A percentile compares a stretch with the other conserved stretches of the same genome.
These are phyloP conservation scores for Epizoanthus scotinus DNA, from an alignment of 92 coral and sea anemone genomes.

Conservation along the genomic window DNA sequence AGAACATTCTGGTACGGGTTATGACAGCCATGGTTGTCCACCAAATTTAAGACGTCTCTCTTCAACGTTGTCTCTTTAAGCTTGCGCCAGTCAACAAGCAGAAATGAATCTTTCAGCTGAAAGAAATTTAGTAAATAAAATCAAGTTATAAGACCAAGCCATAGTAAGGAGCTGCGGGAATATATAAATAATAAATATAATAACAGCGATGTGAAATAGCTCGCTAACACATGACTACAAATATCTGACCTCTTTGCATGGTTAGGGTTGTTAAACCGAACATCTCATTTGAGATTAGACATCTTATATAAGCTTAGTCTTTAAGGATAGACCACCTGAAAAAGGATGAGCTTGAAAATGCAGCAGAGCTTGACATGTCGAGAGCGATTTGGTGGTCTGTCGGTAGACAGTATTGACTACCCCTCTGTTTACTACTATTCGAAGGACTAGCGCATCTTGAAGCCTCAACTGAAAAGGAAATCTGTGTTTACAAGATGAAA, in stretches of 20 bases:
- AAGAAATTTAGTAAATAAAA: conserved; percentile 11
- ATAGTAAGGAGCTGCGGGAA: neutral
- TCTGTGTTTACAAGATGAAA: neutral
- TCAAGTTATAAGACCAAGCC: conserved; percentile 16
- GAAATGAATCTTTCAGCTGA: conserved; percentile 15
- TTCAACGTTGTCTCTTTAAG: neutral
- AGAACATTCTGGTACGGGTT: neutral
- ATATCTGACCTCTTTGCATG: neutral
- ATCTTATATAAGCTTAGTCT: too few relatives aligned
- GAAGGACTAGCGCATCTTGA: neutral
- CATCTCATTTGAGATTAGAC: too few relatives aligned
- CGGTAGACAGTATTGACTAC: neutral
- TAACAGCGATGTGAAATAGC: neutral
- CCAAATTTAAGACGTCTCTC: too few relatives aligned
- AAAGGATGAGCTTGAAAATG: too few relatives aligned
- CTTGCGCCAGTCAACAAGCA: neutral
- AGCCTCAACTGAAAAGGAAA: neutral
- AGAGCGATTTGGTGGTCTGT: too few relatives aligned
- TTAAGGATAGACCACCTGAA: too few relatives aligned
- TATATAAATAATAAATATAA: too few relatives aligned
- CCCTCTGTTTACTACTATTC: too few relatives aligned
- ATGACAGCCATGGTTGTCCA: neutral
- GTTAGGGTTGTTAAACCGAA: neutral
- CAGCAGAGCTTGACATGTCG: too few relatives aligned
- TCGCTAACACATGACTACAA: neutral